phyloP scores from a whole-genome alignment of 2,797 vertebrate genomes.

The Masticophis lateralis region DNA sequence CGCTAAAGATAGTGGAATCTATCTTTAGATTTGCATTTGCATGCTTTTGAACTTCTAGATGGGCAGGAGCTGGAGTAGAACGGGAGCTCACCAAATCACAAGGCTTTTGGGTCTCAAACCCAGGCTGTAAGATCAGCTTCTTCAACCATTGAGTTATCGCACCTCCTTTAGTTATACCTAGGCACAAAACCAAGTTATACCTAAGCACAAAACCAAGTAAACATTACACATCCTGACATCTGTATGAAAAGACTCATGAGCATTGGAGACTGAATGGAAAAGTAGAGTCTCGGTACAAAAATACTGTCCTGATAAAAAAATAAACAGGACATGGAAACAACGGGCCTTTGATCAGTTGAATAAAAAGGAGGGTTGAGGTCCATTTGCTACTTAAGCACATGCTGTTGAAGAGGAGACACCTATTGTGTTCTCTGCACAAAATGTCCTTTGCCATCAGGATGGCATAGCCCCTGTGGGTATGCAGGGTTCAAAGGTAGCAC shows the following conservation, averaged over 20 bases:
- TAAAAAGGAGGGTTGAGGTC: background rate
- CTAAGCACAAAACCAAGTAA: background rate
- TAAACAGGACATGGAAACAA: background rate
- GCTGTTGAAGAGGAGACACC: background rate
- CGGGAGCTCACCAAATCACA: background rate
- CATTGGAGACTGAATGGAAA: background rate
- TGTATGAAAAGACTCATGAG: background rate
- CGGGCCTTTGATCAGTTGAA: background rate
- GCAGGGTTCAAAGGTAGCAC: constrained; percentile 60
- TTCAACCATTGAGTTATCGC: background rate
- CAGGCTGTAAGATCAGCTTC: background rate
- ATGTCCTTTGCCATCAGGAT: background rate
- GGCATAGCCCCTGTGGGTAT: background rate
- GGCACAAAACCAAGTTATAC: background rate
- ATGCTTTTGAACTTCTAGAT: background rate
- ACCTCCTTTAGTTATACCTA: too few species aligned
- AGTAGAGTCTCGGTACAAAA: background rate
- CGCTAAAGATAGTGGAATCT: background rate
- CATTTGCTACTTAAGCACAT: background rate
- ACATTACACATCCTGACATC: background rate
- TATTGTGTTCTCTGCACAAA: background rate
- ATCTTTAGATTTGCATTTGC: background rate
- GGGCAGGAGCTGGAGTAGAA: background rate
- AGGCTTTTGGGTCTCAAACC: background rate
- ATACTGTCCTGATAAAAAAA: background rate